Conservation (phyloP, 2,888 invertebrate genomes). For the Sarcophaga caerulescens region DNA sequence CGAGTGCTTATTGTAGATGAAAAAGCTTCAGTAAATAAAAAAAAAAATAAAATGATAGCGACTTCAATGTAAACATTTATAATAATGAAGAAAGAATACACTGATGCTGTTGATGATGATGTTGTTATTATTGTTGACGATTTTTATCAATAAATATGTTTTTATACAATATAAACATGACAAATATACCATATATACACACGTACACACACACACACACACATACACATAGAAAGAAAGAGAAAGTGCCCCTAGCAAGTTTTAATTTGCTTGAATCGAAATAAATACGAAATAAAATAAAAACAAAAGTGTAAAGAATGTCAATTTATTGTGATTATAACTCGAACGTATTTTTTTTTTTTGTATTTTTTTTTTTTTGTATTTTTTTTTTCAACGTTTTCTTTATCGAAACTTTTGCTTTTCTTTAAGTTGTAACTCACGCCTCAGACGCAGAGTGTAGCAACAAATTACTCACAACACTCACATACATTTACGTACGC, state of each 20-base stretch:
- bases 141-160: not conserved
- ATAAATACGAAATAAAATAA: slow-evolving; percentile 14
- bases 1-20: no score
- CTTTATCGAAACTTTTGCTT: slow-evolving; percentile 76
- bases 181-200: not conserved
- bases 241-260: slow-evolving; percentile 78
- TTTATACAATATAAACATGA: not conserved
- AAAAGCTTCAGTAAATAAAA: no score
- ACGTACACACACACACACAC: not conserved
- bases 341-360: slow-evolving; percentile 64
- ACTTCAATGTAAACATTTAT: no score
- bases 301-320: slow-evolving; percentile 74
- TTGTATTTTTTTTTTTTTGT: slow-evolving; percentile 61
- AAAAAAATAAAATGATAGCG: no score
- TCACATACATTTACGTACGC: not conserved
- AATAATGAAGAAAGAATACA: no score
- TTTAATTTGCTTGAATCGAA: slow-evolving; percentile 69
- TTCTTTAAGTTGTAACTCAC: slow-evolving; percentile 72
- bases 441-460: slow-evolving; percentile 32
- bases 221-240: no score
- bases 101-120: not conserved
- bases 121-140: not conserved
- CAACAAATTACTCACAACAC: slow-evolving; percentile 9
- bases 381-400: slow-evolving; percentile 10
- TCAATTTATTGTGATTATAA: slow-evolving; percentile 75